Evolutionary conservation across 1,140 invertebrate species (phyloP).

Genomic region (Heliconius nattereri): DNA sequence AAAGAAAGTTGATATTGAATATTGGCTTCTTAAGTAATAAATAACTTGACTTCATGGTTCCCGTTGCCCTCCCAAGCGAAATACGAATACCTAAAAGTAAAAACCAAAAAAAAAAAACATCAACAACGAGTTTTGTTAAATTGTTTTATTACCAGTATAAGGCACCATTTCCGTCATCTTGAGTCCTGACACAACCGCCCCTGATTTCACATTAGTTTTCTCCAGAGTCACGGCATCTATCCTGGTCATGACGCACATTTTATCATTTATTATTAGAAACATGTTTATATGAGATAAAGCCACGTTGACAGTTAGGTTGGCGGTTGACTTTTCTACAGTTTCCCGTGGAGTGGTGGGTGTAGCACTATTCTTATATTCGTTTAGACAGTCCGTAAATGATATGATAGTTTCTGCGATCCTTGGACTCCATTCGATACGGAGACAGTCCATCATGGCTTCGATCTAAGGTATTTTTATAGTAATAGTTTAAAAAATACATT

Average conservation of each 20-base stretch:
- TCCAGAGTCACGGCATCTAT: slow-evolving; percentile 74
- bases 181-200: slow-evolving; percentile 67
- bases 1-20: no score
- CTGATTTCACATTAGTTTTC: slow-evolving; percentile 57
- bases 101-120: no score
- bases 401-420: slow-evolving; percentile 64
- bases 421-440: slow-evolving; percentile 73
- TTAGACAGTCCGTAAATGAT: slow-evolving; percentile 60
- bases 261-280: slow-evolving; percentile 67
- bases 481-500: neutral
- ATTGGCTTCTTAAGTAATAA: no score
- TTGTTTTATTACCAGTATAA: slow-evolving; percentile 58
- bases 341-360: slow-evolving; percentile 22
- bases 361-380: slow-evolving; percentile 53
- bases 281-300: slow-evolving; percentile 77
- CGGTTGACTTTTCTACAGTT: slow-evolving; percentile 39
- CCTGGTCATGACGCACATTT: slow-evolving; percentile 72
- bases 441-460: slow-evolving; percentile 79
- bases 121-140: neutral
- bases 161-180: slow-evolving; percentile 77
- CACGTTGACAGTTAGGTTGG: slow-evolving; percentile 65
- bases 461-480: slow-evolving; percentile 49
- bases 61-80: no score
- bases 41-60: no score
- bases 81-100: no score